Conservation (phyloP, 2,888 invertebrate genomes). For the Chironomus tentans region DNA sequence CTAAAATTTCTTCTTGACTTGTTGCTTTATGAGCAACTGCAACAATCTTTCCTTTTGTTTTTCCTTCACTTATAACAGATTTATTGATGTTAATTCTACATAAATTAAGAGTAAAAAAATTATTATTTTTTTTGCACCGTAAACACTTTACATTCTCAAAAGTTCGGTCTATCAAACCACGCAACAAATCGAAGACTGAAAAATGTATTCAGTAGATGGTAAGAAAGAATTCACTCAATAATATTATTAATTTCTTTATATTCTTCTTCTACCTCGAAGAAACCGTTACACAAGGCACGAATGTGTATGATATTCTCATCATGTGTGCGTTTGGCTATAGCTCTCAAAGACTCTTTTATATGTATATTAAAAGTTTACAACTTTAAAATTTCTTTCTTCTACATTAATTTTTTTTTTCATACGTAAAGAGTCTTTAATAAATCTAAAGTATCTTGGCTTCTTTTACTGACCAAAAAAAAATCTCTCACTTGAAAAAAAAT, state of each 20-base stretch:
- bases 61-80: background rate
- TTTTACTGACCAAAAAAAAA: background rate
- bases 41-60: background rate
- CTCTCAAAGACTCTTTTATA: background rate
- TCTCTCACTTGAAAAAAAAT: background rate
- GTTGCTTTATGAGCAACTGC: background rate
- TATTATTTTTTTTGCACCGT: too few relatives aligned
- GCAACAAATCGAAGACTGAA: slow-evolving; percentile 25
- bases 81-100: background rate
- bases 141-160: slow-evolving; percentile 1
- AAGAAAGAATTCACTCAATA: slow-evolving; percentile 17
- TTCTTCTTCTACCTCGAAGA: slow-evolving; percentile 3
- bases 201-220: background rate
- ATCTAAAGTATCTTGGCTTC: background rate
- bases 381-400: background rate
- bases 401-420: too few relatives aligned
- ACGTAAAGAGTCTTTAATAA: too few relatives aligned
- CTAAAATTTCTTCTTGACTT: background rate
- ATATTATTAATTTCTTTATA: slow-evolving; percentile 22
- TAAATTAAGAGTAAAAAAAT: background rate
- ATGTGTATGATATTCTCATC: background rate
- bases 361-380: background rate
- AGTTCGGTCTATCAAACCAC: slow-evolving; percentile 9
- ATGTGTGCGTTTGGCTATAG: background rate
- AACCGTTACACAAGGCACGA: slow-evolving; percentile 16